Percentiles rank a stretch among this genome's conserved stretches.
Conservation (phyloP, 2,888 invertebrate species). For the Dasypolia templi region DNA sequence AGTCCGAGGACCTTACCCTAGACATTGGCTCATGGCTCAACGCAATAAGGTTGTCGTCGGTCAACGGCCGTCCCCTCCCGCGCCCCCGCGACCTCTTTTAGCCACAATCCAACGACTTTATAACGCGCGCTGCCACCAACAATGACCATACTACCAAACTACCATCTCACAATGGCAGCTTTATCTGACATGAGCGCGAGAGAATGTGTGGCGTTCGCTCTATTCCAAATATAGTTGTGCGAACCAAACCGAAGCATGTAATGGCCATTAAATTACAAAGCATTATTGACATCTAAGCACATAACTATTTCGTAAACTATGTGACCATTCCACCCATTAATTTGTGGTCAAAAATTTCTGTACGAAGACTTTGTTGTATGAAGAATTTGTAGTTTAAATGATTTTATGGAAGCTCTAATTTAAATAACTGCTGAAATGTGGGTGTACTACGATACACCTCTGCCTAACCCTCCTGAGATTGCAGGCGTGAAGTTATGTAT, state of each 20-base stretch:
- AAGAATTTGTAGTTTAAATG: not conserved
- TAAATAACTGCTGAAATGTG: too few species aligned
- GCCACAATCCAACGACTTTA: constrained; percentile 79
- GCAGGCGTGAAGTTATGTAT: too few species aligned
- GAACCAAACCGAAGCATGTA: constrained; percentile 59
- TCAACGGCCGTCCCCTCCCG: constrained; percentile 85
- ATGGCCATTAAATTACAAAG: constrained; percentile 54
- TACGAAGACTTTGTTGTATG: not conserved
- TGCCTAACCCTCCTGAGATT: too few species aligned
- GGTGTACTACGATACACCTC: too few species aligned
- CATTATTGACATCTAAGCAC: constrained; percentile 51
- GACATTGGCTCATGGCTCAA: constrained; percentile 82
- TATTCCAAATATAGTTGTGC: constrained; percentile 68
- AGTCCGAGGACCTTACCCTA: constrained; percentile 87
- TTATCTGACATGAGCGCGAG: constrained; percentile 72
- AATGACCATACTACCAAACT: constrained; percentile 68
- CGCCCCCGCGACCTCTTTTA: constrained; percentile 84
- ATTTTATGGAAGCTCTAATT: not conserved
- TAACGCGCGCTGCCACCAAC: constrained; percentile 71
- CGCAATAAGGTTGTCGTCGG: constrained; percentile 86
- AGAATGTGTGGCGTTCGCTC: constrained; percentile 69
- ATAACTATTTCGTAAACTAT: constrained; percentile 42
- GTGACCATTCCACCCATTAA: constrained; percentile 21
- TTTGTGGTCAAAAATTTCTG: constrained; percentile 24
- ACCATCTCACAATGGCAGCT: constrained; percentile 71